Evolutionary conservation across 2,888 invertebrate genomes (phyloP).

Genomic region (Periphyllus acericola): DNA sequence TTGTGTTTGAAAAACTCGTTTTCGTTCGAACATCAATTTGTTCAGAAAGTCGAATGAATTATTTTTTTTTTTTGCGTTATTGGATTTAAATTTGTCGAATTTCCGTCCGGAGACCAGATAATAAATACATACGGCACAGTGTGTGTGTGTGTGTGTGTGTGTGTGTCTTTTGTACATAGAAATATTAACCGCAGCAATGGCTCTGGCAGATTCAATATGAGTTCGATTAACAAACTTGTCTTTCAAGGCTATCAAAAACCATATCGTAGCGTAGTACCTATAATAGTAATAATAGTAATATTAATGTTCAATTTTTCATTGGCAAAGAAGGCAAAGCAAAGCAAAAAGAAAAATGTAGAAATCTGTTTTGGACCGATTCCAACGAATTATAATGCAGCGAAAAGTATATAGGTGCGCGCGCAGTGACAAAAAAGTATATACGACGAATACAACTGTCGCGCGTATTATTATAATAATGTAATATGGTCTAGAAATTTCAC

Average conservation of each 20-base stretch:
- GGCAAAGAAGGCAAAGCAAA: neutral
- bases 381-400: neutral
- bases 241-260: slow-evolving; percentile 26
- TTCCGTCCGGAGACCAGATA: neutral
- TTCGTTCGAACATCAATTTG: neutral
- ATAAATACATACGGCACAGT: neutral
- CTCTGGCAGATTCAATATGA: neutral
- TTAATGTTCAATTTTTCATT: slow-evolving; percentile 2
- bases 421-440: neutral
- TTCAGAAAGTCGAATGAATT: neutral
- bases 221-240: slow-evolving; percentile 35
- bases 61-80: neutral
- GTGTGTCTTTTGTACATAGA: neutral
- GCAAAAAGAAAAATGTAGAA: neutral
- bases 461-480: neutral
- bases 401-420: neutral
- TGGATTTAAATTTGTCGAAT: neutral
- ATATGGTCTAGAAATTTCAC: slow-evolving; percentile 13
- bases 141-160: neutral
- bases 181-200: slow-evolving; percentile 14
- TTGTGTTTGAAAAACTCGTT: too few species aligned
- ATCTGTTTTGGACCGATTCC: slow-evolving; percentile 44
- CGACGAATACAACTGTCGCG: slow-evolving; percentile 20
- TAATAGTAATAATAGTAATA: neutral
- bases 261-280: neutral